Evolutionary conservation across 2,113 vertebrate species (phyloP).

Genomic region (Falco punctatus): DNA sequence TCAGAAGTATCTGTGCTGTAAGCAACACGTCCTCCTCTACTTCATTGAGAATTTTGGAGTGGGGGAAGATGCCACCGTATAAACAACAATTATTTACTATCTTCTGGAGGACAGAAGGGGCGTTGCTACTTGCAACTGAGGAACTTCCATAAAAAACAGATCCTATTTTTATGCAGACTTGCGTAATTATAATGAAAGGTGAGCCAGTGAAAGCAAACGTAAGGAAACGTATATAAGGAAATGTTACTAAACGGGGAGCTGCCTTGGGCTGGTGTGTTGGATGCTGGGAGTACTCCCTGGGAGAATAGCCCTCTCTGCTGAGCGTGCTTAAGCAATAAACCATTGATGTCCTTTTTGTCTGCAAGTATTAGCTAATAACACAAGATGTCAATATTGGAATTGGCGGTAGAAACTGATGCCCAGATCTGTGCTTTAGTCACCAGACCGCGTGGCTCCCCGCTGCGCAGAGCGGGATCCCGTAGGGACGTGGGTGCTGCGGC

Average conservation of each 20-base stretch:
- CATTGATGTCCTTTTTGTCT: constrained; percentile 29
- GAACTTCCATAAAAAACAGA: background rate
- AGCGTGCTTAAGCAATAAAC: background rate
- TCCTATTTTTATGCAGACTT: background rate
- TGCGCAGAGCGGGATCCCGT: background rate
- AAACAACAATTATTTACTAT: background rate
- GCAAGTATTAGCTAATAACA: constrained; percentile 11
- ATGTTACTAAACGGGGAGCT: background rate
- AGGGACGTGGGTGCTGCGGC: background rate
- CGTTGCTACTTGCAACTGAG: background rate
- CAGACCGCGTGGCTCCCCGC: background rate
- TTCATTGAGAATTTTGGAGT: background rate
- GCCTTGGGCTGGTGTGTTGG: background rate
- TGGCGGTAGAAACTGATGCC: background rate
- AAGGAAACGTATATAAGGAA: background rate
- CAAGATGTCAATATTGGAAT: constrained; percentile 42
- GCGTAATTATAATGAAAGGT: background rate
- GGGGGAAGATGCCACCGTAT: background rate
- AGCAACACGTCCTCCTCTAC: background rate
- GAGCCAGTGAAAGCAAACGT: background rate
- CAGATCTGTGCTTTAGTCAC: background rate
- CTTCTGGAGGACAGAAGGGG: background rate
- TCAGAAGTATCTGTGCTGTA: background rate
- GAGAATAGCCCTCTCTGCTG: background rate
- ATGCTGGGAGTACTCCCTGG: background rate